A percentile compares a stretch with the other conserved stretches of the same genome.
Evolutionary conservation across 2,797 vertebrate genomes (phyloP).

Genomic region (Lophius americanus): DNA sequence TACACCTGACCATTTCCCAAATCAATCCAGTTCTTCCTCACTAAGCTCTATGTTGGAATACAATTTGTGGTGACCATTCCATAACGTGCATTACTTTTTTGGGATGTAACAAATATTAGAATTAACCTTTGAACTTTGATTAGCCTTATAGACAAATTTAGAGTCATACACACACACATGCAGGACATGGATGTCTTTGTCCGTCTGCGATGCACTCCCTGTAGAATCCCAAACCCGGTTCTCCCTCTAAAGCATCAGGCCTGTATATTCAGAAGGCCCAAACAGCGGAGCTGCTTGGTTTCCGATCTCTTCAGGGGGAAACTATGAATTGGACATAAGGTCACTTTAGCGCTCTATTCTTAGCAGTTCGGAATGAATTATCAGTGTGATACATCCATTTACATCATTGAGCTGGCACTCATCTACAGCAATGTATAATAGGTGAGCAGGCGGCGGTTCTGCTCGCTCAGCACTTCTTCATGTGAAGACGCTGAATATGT

Average conservation of each 20-base stretch:
- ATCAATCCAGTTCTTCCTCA: too few species aligned
- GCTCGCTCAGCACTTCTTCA: not conserved
- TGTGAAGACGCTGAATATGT: not conserved
- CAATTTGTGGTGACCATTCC: too few species aligned
- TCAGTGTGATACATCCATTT: slow-evolving; percentile 12
- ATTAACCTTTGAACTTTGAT: slow-evolving; percentile 30
- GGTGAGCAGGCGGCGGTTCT: not conserved
- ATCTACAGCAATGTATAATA: not conserved
- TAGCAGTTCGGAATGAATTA: slow-evolving; percentile 9
- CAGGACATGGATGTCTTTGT: slow-evolving; percentile 10
- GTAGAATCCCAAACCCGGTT: slow-evolving; percentile 48
- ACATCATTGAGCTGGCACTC: slow-evolving; percentile 11
- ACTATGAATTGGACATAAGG: slow-evolving; percentile 35
- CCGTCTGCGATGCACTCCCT: slow-evolving; percentile 62
- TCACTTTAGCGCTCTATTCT: slow-evolving; percentile 29
- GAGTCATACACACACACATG: slow-evolving; percentile 13
- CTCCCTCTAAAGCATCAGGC: slow-evolving; percentile 52
- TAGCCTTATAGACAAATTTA: slow-evolving; percentile 19
- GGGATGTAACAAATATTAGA: slow-evolving; percentile 5
- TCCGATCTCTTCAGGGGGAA: slow-evolving; percentile 13
- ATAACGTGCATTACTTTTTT: too few species aligned
- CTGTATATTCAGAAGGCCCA: slow-evolving; percentile 64
- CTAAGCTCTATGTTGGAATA: too few species aligned
- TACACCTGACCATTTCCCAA: too few species aligned
- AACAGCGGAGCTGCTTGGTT: slow-evolving; percentile 55